Base-by-base conservation (phyloP, 2,797 vertebrate species). In the Ctenopoma multispine region DNA sequence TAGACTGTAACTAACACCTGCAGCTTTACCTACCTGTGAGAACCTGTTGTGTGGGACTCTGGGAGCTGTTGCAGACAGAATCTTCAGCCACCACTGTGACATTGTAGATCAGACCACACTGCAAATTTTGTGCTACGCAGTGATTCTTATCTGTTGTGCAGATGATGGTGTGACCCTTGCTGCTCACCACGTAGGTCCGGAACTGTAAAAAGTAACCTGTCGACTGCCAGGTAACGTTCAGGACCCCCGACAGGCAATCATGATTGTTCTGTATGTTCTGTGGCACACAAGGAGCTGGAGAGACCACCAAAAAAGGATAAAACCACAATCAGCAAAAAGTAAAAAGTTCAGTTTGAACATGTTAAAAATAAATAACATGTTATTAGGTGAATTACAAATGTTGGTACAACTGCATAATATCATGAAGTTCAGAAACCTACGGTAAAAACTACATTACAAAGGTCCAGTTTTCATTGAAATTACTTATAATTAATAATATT, bases 201-300 rank as follows among this genome's bases (percentile, higher is more conserved):
- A 93, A 95, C 24, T 47, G n/a, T 1, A 60, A 27, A 40, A 87
- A 86, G 18, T 83, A 55, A 18, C 83, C 89, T 0, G 27, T 85
- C 4, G 84, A 90, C 50, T 88, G 64, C 95, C 95, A 96, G 34
- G 90, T 92, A 17, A 95, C 55, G 5, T 92, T 92, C 40, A 94
- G 89, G 40, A 87, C 77, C 1, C 91, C 92, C 12, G 90, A 80
- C 34, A 80, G 81, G 75, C 94, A 96, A 43, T 88, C 72, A 0
- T 95, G 81, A 34, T 78, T 12, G 7, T 38, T 72, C 46, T 88
- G 81, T 27, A 95, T 20, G 5, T 86, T 75, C 24, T 79, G 69
- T 11, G 95, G 94, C 36, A 90, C 81, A 34, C 95, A 96, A 1
- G 95, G 94, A 73, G 92, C 95, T 96, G 81, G 18, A 57, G 1